A percentile compares a stretch with the other conserved stretches of the same genome.
Conservation (phyloP, 2,797 vertebrate species). For the Bovichtus variegatus region DNA sequence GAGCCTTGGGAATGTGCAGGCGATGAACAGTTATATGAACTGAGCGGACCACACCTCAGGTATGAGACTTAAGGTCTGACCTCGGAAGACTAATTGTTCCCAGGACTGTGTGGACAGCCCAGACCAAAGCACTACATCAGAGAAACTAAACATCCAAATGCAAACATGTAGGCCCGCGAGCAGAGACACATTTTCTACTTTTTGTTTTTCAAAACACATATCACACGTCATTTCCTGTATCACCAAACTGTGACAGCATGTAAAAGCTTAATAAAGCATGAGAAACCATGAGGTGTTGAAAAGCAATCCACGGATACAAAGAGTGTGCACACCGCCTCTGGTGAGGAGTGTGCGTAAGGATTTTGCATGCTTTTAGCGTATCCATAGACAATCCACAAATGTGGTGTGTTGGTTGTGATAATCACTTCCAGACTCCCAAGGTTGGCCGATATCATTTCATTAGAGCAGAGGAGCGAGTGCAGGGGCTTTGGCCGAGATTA, state of each 20-base stretch:
- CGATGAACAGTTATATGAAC: conserved; percentile 22
- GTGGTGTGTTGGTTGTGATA: conserved; percentile 64
- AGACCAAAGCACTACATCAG: conserved; percentile 11
- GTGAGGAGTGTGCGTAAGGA: neutral
- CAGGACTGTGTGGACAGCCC: conserved; percentile 38
- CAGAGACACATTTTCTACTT: conserved; percentile 36
- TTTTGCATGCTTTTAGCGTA: conserved; percentile 23
- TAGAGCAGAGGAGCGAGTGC: conserved; percentile 66
- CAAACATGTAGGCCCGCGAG: conserved; percentile 8
- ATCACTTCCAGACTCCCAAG: conserved; percentile 80
- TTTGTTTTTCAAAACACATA: conserved; percentile 51
- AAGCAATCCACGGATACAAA: neutral
- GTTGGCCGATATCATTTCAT: conserved; percentile 81
- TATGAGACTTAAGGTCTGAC: conserved; percentile 41
- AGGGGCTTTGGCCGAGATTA: conserved; percentile 79
- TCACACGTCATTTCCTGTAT: conserved; percentile 33
- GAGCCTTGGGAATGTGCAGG: neutral
- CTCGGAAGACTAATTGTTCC: conserved; percentile 63
- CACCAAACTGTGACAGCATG: conserved; percentile 12
- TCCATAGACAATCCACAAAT: conserved; percentile 38
- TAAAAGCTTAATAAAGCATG: neutral
- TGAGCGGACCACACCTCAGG: conserved; percentile 8
- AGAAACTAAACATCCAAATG: conserved; percentile 53
- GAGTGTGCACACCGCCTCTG: neutral
- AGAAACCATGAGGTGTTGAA: conserved; percentile 18